These are phyloP conservation scores for Drosophila seguyi DNA, from an alignment of 1,140 invertebrate species.

Conservation along the genomic window DNA sequence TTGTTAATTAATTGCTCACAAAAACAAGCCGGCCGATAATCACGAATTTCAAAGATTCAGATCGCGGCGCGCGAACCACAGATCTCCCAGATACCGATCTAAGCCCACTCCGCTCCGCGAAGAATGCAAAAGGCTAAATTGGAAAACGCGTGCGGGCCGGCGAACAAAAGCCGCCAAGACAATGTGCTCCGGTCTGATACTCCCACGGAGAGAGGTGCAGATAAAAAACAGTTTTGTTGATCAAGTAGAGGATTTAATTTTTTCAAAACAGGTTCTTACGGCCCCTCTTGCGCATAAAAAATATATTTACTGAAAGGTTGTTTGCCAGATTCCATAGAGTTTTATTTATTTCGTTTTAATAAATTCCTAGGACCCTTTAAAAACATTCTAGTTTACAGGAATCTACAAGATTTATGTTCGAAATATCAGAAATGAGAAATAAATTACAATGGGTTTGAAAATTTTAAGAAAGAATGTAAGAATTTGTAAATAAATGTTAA, in stretches of 20 bases:
- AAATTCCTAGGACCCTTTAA: not conserved
- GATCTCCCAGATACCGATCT: slow-evolving; percentile 70
- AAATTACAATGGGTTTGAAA: too few relatives aligned
- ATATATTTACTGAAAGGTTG: not conserved
- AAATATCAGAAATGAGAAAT: too few relatives aligned
- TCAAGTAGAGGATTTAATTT: not conserved
- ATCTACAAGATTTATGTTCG: too few relatives aligned
- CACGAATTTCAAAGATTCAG: slow-evolving; percentile 58
- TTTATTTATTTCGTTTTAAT: not conserved
- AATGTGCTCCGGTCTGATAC: slow-evolving; percentile 37
- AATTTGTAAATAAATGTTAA: too few relatives aligned
- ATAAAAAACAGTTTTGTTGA: not conserved
- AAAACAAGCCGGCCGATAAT: slow-evolving; percentile 54
- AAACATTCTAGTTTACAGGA: too few relatives aligned
- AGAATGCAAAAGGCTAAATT: slow-evolving; percentile 70
- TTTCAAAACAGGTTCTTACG: not conserved
- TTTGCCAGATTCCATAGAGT: not conserved
- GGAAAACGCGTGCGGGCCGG: slow-evolving; percentile 77
- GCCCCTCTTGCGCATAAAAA: not conserved
- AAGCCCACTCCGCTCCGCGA: slow-evolving; percentile 29
- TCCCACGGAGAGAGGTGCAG: slow-evolving; percentile 33
- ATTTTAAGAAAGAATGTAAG: too few relatives aligned
- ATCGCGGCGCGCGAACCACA: slow-evolving; percentile 53
- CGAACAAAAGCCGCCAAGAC: slow-evolving; percentile 40
- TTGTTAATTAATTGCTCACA: slow-evolving; percentile 68